These are phyloP conservation scores for Tetranychus piercei DNA, from an alignment of 2,888 invertebrate species.

Conservation along the genomic window DNA sequence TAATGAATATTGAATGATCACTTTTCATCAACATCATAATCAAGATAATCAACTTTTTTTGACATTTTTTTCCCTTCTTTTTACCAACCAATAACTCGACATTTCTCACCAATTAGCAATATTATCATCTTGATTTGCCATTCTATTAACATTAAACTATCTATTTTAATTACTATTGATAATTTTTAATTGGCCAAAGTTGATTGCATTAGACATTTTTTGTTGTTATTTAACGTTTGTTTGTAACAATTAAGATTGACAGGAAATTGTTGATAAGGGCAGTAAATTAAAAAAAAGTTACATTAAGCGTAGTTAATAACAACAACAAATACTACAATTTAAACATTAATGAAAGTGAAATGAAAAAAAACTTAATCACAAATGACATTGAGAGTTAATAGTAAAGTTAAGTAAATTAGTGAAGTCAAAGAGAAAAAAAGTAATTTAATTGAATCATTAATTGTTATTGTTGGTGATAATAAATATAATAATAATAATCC, in stretches of 20 bases:
- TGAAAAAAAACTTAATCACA: not conserved
- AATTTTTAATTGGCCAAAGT: not conserved
- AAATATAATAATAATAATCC: too few relatives aligned
- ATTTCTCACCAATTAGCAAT: too few relatives aligned
- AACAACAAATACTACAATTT: not conserved
- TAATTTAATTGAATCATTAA: not conserved
- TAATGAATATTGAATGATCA: too few relatives aligned
- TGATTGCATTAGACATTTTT: not conserved
- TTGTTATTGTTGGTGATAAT: not conserved
- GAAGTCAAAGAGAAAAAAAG: not conserved
- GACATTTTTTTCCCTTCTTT: too few relatives aligned
- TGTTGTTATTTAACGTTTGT: not conserved
- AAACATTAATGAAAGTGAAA: not conserved
- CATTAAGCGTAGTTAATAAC: not conserved
- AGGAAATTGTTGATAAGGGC: not conserved
- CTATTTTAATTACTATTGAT: not conserved
- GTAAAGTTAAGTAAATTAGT: not conserved
- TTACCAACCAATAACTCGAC: too few relatives aligned
- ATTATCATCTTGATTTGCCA: too few relatives aligned
- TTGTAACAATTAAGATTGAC: not conserved
- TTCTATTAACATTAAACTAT: not conserved
- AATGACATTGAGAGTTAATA: not conserved
- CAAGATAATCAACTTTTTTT: too few relatives aligned
- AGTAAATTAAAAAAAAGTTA: not conserved
- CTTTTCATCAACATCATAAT: too few relatives aligned